phyloP scores from a whole-genome alignment of 2,888 invertebrate species.

The Stramonita haemastoma region DNA sequence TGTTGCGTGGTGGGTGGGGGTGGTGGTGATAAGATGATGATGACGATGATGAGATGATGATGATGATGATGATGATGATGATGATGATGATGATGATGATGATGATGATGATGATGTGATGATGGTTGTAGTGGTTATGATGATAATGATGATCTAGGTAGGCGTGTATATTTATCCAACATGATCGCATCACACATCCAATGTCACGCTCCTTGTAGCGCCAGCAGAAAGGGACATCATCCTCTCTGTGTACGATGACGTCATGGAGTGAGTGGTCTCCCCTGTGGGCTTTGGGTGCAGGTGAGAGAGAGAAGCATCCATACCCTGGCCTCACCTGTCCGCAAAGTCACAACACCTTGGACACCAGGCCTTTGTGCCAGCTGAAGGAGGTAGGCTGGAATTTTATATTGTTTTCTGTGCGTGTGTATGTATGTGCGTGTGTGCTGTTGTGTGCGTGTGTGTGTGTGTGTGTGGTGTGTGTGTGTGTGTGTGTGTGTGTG shows the following conservation, averaged over 20 bases:
- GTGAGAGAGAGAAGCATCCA: slow-evolving; percentile 1
- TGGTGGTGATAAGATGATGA: no score
- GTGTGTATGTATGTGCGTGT: background rate
- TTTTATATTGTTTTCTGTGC: background rate
- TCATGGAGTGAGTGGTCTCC: background rate
- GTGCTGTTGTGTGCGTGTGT: background rate
- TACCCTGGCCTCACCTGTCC: background rate
- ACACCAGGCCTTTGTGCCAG: background rate
- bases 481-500: background rate
- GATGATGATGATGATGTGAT: no score
- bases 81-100: no score
- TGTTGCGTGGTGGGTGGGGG: no score
- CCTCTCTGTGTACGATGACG: background rate
- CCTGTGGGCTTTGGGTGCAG: slow-evolving; percentile 13
- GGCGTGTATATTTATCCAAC: no score
- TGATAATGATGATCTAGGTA: no score
- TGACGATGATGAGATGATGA: no score
- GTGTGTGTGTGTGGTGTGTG: slow-evolving; percentile 9
- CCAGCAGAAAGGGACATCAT: background rate
- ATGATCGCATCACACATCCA: no score
- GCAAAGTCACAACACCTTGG: background rate
- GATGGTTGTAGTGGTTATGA: no score
- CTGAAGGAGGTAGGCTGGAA: background rate
- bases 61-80: no score
- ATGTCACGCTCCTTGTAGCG: background rate